Evolutionary conservation across 2,113 vertebrate species (phyloP), one percentile per base, ranked within the genome.

Genomic region (Aptenodytes forsteri): DNA sequence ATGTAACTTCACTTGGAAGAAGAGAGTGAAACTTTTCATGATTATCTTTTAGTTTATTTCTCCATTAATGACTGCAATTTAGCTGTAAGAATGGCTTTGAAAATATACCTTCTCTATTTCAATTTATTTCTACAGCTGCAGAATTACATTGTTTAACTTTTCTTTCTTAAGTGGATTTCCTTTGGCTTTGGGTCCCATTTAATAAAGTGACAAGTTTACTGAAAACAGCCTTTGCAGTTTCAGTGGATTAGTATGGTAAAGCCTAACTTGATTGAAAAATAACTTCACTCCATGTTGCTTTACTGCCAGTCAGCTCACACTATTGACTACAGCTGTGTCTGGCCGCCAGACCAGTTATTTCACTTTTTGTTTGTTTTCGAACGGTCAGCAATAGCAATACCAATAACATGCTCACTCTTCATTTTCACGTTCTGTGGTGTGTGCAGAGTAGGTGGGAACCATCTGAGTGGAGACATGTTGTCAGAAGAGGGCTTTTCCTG

Each of bases 261-360:
- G 97, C 94, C 97, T 38, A 80, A 98, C 71, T 98, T 98, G 97
- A 98, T 98, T 98, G 98, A 97, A 98, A 98, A 98, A 98, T 97
- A 98, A 97, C 96, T 98, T 97, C 40, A 26, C 87, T 91, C 65
- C 86, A 64, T 59, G 92, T 87, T 80, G 78, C 71, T 92, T 92
- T 95, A 95, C 90, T 97, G 96, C 93, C 93, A 91, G 50, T 47
- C 73, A 18, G n/a, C 95, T 96, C 94, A 91, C 86, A 81, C 70
- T 50, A 44, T 14, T 94, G 93, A 89, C 86, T 58, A 86, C 90
- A 49, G 42, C 88, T 81, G 89, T 0, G 3, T 59, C 93, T 95
- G 96, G 96, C 87, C 9, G 4, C 52, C 49, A 62, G 91, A 89
- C 83, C 17, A 26, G 71, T 17, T 72, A 96, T 89, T 93, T 93